Base-by-base conservation (phyloP, 2,888 invertebrate species). In the Synergus itoensis region DNA sequence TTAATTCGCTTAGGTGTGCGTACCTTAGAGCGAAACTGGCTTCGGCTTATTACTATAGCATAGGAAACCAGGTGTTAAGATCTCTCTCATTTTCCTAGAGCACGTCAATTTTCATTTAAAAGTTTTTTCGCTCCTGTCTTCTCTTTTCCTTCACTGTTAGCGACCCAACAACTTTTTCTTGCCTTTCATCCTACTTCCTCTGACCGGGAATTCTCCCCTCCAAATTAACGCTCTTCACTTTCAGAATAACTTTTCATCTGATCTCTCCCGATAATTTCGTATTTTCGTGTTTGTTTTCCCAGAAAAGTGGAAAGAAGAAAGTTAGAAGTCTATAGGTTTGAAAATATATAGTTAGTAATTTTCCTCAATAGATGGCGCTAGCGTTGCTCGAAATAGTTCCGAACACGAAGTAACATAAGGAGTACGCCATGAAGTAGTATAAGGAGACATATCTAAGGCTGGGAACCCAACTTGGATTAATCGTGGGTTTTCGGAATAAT, bases 71-170 rank as follows among this genome's bases (percentile, higher is more conserved):
- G 76, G 60, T 76, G 76, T 48, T 76, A 62, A 79, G 76, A 43
- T 77, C 48, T 65, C 65, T 45, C 77, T 76, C 78, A 80, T 79
- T 78, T 57, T 77, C 77, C 65, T 79, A 79, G 63, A 45, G 80
- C 63, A 80, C 86, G 87, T 86, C 87, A 86, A 86, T 86, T 86
- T 86, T 87, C 87, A 87, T 87, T 83, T 79, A 16, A 69, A 87
- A 86, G 78, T 87, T 87, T 79, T 78, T 8, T 79, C 21, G 21
- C 43, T 57, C 4, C 76, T 77, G 11, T 53, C 60, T 18, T 18
- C 11, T 36, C 36, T 78, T 53, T 16, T 67, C 21, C 43, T 53
- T 48, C 3, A 41, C 60, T 45, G 45, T 78, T 69, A 53, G 53
- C 41, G 40, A 48, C 43, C 60, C 18, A 73, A 73, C 36, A 73